Evolutionary conservation across 1,140 invertebrate species (phyloP), one percentile per base, ranked within the genome.

Genomic region (Drosophila mauritiana): DNA sequence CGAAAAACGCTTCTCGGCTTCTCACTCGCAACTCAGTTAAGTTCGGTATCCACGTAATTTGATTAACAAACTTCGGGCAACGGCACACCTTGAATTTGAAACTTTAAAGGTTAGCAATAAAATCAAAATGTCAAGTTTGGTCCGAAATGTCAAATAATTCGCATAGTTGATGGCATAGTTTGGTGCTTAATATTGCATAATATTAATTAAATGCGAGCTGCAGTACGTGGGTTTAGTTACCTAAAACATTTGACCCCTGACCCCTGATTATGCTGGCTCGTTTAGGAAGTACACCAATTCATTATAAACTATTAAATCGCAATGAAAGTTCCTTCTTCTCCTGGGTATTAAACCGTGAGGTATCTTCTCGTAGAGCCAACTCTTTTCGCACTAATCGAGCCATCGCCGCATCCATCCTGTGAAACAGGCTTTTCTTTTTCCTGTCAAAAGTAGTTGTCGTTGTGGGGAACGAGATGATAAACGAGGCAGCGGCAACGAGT

Each of bases 401-500:
- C 31, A 15, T 39, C 13, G 31, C 22, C n/a, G 7, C 22, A 27
- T 20, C 31, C 22, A 59, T 59, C 20, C 37, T 34, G 6, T 1
- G 2, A 13, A 34, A 17, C 54, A 7, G 37, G 37, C 37, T 72
- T 12, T 56, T 42, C 22, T 25, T 20, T 7, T 5, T 15, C n/a
- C 34, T 15, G 25, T 36, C 31, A 15, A 27, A 11, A 27, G 39
- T 36, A 7, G 51, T 36, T 65, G 4, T 39, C 22, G 48, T 51
- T 34, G 8, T 51, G n/a, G 48, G 12, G 34, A 69, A 62, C 51
- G 65, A 58, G 55, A 84, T 85, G 81, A 77, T 84, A 84, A 84
- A 88, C 78, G 78, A 78, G 56, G 84, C 68, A 78, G 63, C 78
- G 68, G 63, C 76, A 78, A 78, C 74, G 64, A 82, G 78, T 86